A percentile compares a stretch with the other conserved stretches of the same genome.
phyloP scores from a whole-genome alignment of 2,113 vertebrate genomes.

The Addax nasomaculatus region DNA sequence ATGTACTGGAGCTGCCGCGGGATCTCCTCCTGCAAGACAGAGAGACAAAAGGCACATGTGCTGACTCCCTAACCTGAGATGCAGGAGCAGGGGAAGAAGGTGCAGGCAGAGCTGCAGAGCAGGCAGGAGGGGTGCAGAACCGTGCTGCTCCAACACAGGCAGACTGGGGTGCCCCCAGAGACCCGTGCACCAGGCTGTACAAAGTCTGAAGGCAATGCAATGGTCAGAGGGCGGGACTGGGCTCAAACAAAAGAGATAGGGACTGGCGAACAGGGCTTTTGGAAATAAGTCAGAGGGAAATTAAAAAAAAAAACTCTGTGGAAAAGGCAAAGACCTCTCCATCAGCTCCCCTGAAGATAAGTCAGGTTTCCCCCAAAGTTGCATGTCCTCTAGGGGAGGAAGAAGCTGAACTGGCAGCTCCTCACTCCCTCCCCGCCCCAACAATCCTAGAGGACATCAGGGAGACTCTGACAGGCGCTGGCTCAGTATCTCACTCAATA shows the following conservation, averaged over 20 bases:
- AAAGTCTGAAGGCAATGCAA: not conserved
- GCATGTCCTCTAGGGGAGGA: not conserved
- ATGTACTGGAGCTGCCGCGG: constrained; percentile 94
- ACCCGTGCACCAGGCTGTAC: rapidly evolving
- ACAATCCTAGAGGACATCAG: no score
- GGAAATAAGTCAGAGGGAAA: not conserved
- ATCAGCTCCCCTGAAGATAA: not conserved
- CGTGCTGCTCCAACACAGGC: rapidly evolving
- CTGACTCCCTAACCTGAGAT: not conserved
- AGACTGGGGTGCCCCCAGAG: not conserved
- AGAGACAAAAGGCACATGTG: rapidly evolving
- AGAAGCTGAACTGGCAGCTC: not conserved
- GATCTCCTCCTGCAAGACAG: constrained; percentile 90
- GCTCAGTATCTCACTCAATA: not conserved
- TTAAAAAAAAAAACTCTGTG: no score
- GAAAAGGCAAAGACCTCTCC: not conserved
- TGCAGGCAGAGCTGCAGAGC: rapidly evolving
- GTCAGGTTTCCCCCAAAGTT: not conserved
- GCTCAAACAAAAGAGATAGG: not conserved
- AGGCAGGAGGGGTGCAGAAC: not conserved
- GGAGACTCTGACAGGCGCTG: not conserved
- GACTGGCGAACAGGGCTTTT: not conserved
- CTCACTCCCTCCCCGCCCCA: not conserved
- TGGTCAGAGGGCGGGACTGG: not conserved
- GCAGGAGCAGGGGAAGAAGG: not conserved